phyloP scores from a whole-genome alignment of 2,113 vertebrate species.

The Ceyx melanurus region DNA sequence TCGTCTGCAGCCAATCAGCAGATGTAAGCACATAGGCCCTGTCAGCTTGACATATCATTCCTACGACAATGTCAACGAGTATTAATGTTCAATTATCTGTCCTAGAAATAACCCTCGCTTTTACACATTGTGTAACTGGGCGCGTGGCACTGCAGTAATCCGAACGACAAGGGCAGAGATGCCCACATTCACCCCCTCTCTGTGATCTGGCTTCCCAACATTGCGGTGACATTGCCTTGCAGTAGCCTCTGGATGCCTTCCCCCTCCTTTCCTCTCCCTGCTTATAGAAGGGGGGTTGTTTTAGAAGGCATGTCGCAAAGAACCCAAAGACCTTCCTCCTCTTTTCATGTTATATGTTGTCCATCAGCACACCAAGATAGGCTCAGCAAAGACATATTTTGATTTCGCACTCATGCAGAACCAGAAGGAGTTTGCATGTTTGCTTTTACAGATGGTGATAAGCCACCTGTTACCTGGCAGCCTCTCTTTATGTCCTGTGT shows the following conservation, averaged over 20 bases:
- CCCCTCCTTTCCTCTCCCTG: slow-evolving; percentile 18
- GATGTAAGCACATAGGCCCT: slow-evolving; percentile 78
- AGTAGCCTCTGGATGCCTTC: neutral
- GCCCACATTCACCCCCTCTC: slow-evolving; percentile 56
- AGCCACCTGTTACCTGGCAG: neutral
- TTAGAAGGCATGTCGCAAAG: neutral
- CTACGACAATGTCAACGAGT: slow-evolving; percentile 80
- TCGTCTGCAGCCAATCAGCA: slow-evolving; percentile 75
- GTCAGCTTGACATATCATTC: slow-evolving; percentile 86
- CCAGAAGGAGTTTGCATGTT: neutral
- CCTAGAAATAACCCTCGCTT: slow-evolving; percentile 82
- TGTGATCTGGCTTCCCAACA: slow-evolving; percentile 62
- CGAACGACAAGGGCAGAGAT: slow-evolving; percentile 75
- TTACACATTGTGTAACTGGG: slow-evolving; percentile 65
- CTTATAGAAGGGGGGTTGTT: neutral
- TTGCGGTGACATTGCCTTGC: slow-evolving; percentile 61
- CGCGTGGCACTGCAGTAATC: slow-evolving; percentile 54
- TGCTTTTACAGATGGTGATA: neutral
- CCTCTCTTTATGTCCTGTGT: neutral
- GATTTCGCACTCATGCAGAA: neutral
- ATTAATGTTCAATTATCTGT: slow-evolving; percentile 88
- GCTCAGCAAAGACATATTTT: neutral
- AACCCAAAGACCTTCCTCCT: neutral
- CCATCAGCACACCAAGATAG: neutral
- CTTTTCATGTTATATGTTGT: neutral